phyloP scores from a whole-genome alignment of 1,140 invertebrate genomes.

The Chironomus tepperi region DNA sequence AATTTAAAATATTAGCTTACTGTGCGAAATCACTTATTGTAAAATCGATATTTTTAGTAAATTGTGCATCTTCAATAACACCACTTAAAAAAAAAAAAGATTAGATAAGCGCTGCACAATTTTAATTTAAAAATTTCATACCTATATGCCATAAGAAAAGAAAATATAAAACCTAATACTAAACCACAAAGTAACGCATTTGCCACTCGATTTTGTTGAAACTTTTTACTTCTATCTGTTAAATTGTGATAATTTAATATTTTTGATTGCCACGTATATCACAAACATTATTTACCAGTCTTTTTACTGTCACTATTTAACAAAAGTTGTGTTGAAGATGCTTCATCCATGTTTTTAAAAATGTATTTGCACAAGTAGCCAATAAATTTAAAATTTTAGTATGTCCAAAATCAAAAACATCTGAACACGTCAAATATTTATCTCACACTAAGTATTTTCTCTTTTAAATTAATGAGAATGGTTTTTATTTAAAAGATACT shows the following conservation, averaged over 20 bases:
- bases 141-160: neutral
- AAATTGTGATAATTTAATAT: neutral
- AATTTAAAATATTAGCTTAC: neutral
- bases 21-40: neutral
- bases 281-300: neutral
- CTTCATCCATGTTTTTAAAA: neutral
- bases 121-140: neutral
- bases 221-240: constrained; percentile 1
- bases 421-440: neutral
- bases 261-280: neutral
- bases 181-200: neutral
- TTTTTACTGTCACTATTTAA: neutral
- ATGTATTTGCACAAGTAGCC: neutral
- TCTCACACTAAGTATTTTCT: neutral
- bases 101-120: neutral
- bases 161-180: constrained; percentile 1
- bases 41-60: neutral
- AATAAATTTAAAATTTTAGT: neutral
- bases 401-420: neutral
- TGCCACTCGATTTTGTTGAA: neutral
- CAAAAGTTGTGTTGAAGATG: neutral
- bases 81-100: neutral
- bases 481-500: too few relatives aligned
- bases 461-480: too few relatives aligned
- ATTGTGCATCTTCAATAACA: neutral